Evolutionary conservation across 37 sponge, comb jelly and placozoan species (phyloP).

Genomic region (Amphimedon queenslandica): DNA sequence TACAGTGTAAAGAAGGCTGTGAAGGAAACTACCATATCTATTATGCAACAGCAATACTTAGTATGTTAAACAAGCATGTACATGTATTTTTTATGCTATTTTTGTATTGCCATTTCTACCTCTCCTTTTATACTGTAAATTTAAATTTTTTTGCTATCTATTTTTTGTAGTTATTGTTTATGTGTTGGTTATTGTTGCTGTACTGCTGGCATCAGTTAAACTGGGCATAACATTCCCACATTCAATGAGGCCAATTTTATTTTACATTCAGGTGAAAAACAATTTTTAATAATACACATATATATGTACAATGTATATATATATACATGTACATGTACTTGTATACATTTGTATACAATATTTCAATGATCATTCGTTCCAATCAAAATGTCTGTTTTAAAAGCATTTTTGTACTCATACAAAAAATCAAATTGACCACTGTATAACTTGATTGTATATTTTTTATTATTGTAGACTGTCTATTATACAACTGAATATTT

Average conservation of each 20-base stretch:
- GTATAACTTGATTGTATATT: neutral
- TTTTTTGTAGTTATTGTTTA: constrained; percentile 49
- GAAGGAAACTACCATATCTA: neutral
- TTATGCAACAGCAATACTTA: constrained; percentile 13
- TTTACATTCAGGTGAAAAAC: constrained; percentile 52
- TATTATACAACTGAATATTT: constrained; percentile 43
- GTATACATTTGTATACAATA: too few relatives aligned
- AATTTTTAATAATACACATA: too few relatives aligned
- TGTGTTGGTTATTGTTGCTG: neutral
- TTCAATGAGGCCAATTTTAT: constrained; percentile 44
- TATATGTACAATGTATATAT: too few relatives aligned
- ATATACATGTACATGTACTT: too few relatives aligned
- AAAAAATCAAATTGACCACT: too few relatives aligned
- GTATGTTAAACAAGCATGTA: neutral
- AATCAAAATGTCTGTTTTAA: too few relatives aligned
- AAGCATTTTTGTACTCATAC: too few relatives aligned
- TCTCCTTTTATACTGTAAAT: constrained; percentile 5
- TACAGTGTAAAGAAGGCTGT: constrained; percentile 23
- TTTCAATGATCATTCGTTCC: too few relatives aligned
- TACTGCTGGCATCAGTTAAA: constrained; percentile 24
- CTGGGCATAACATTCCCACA: constrained; percentile 32
- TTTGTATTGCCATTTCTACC: too few relatives aligned
- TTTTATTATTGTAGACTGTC: constrained; percentile 8
- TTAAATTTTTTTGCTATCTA: too few relatives aligned
- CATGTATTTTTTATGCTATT: too few relatives aligned